These are phyloP conservation scores for Nanorana parkeri DNA, from an alignment of 2,113 vertebrate species.

Conservation along the genomic window DNA sequence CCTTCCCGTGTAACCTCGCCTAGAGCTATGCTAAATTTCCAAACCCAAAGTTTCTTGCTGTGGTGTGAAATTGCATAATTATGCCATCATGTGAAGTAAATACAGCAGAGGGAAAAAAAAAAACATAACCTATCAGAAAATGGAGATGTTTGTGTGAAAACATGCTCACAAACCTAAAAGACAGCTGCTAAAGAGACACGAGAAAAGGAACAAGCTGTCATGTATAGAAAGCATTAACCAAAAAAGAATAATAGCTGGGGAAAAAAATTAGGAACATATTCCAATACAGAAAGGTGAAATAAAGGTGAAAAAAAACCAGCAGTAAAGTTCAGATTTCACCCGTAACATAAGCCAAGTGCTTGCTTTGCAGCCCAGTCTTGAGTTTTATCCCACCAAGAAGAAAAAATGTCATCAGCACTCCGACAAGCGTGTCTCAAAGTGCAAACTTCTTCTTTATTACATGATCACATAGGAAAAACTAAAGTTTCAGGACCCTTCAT, in stretches of 20 bases:
- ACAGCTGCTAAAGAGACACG: not conserved
- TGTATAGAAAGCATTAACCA: not conserved
- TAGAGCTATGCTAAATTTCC: conserved; percentile 75
- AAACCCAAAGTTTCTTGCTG: conserved; percentile 64
- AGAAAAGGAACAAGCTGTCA: not conserved
- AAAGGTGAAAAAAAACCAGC: too few species aligned
- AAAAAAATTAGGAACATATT: too few species aligned
- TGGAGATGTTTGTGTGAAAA: not conserved
- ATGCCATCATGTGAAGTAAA: conserved; percentile 40
- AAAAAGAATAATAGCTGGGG: not conserved
- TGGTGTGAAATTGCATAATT: conserved; percentile 71
- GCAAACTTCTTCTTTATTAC: too few species aligned
- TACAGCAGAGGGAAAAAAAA: not conserved
- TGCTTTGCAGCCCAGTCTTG: too few species aligned
- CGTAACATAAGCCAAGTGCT: too few species aligned
- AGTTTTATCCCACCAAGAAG: too few species aligned
- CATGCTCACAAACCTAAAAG: not conserved
- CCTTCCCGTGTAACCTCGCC: conserved; percentile 74
- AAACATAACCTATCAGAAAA: conserved; percentile 2
- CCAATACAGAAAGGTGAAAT: too few species aligned
- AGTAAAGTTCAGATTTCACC: too few species aligned
- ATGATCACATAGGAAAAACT: too few species aligned
- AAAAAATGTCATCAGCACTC: too few species aligned
- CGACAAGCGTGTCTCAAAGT: too few species aligned
- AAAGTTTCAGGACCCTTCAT: too few species aligned